Evolutionary conservation across 2,888 invertebrate species (phyloP).

Genomic region (Oxycera nigricornis): DNA sequence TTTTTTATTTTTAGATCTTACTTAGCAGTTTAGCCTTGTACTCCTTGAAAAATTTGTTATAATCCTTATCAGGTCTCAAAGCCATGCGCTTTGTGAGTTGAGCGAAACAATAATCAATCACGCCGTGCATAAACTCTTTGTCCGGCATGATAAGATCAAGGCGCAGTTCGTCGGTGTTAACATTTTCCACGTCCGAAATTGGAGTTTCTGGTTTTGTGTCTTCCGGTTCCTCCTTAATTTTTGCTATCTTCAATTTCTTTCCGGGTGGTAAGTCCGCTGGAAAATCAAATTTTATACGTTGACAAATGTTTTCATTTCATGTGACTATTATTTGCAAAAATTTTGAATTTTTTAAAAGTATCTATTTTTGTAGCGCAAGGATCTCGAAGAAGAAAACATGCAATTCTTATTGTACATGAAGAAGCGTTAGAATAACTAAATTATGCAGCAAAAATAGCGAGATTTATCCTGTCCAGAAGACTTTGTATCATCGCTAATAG

Average conservation of each 20-base stretch:
- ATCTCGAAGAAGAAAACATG: no score
- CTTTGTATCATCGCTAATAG: no score
- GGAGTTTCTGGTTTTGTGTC: not conserved
- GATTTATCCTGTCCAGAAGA: no score
- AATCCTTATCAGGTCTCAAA: conserved; percentile 44
- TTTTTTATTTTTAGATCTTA: no score
- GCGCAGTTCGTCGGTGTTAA: conserved; percentile 2
- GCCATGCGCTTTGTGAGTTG: conserved; percentile 47
- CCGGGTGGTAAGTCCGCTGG: conserved; percentile 24
- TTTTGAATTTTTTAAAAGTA: no score
- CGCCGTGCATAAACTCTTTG: conserved; percentile 36
- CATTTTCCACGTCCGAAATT: not conserved
- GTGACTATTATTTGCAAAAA: no score
- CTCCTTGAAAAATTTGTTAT: conserved; percentile 39
- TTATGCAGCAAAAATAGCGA: no score
- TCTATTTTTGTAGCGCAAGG: no score
- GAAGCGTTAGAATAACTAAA: no score
- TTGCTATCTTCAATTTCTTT: not conserved
- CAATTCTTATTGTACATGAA: no score
- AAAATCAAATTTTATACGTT: no score
- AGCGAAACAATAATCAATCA: conserved; percentile 45
- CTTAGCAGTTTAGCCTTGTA: conserved; percentile 41
- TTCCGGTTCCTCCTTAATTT: conserved; percentile 38
- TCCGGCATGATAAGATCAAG: conserved; percentile 43
- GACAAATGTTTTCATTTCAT: no score